Conservation (phyloP, 2,113 vertebrate genomes). For the Brevimyrus niger region DNA sequence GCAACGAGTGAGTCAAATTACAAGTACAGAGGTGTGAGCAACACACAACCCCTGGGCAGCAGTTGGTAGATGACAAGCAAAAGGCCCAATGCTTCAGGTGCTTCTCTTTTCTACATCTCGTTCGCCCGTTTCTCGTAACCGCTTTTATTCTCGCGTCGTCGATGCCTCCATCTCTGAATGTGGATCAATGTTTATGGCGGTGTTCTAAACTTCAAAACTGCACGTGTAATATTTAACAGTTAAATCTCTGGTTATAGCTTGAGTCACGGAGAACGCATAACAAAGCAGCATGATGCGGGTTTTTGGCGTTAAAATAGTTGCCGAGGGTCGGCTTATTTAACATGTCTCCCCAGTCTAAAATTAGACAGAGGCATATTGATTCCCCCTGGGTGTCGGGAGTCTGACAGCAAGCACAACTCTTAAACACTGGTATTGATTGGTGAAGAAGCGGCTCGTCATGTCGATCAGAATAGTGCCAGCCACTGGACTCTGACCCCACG, state of each 20-base stretch:
- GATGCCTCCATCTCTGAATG: neutral
- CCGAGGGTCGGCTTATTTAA: neutral
- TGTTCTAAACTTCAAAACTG: neutral
- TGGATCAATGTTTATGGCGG: neutral
- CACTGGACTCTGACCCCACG: neutral
- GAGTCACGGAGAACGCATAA: neutral
- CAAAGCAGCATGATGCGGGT: neutral
- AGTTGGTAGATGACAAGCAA: neutral
- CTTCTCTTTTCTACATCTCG: neutral
- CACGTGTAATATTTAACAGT: neutral
- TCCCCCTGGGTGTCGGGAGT: neutral
- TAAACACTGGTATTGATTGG: conserved; percentile 18
- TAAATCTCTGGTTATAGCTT: neutral
- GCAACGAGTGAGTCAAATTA: too few species aligned
- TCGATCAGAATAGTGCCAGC: neutral
- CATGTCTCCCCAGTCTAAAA: conserved; percentile 15
- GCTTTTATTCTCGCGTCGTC: neutral
- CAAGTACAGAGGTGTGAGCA: neutral
- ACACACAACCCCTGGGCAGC: neutral
- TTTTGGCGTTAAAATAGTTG: neutral
- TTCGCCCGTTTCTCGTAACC: neutral
- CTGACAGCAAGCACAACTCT: conserved; percentile 11
- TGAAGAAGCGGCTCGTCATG: neutral
- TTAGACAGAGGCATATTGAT: conserved; percentile 23
- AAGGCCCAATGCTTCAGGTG: neutral